These are phyloP conservation scores for Sinocyclocheilus anophthalmus DNA, from an alignment of 2,113 vertebrate species.

Conservation along the genomic window DNA sequence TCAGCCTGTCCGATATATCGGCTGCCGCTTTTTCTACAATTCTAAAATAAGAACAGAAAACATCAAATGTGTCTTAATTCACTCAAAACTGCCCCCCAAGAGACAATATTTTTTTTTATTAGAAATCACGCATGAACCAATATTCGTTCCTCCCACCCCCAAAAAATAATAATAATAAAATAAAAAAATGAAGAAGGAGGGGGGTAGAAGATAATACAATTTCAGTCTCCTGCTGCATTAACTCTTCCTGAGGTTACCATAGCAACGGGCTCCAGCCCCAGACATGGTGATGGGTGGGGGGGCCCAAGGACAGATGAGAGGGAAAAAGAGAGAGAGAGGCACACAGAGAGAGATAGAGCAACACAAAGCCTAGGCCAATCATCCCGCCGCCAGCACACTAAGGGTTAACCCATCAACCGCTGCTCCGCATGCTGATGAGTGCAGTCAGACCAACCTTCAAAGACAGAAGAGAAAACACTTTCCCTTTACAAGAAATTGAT, in stretches of 20 bases:
- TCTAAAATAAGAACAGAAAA: not conserved
- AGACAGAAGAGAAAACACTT: slow-evolving; percentile 28
- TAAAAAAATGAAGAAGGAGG: slow-evolving; percentile 5
- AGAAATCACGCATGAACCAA: slow-evolving; percentile 15
- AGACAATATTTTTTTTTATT: slow-evolving; percentile 39
- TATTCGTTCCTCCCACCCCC: slow-evolving; percentile 23
- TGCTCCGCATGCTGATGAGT: slow-evolving; percentile 43
- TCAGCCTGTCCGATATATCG: not conserved
- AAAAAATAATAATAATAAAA: slow-evolving; percentile 20
- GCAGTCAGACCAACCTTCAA: slow-evolving; percentile 36
- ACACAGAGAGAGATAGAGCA: slow-evolving; percentile 3
- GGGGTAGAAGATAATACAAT: slow-evolving; percentile 65
- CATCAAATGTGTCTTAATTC: not conserved
- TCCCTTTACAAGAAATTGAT: slow-evolving; percentile 32
- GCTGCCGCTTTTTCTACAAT: not conserved
- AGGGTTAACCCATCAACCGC: slow-evolving; percentile 55
- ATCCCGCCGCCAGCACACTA: slow-evolving; percentile 28
- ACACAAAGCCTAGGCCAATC: slow-evolving; percentile 56
- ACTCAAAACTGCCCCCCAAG: not conserved
- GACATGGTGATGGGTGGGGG: slow-evolving; percentile 61
- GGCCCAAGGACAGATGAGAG: slow-evolving; percentile 56
- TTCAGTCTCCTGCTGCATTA: slow-evolving; percentile 67
- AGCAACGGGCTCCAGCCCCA: slow-evolving; percentile 63
- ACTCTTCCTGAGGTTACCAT: slow-evolving; percentile 65
- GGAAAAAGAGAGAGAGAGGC: not conserved